Percentiles rank a stretch among this genome's conserved stretches.
Evolutionary conservation across 2,888 invertebrate species (phyloP).

Genomic region (Keiferia lycopersicella): DNA sequence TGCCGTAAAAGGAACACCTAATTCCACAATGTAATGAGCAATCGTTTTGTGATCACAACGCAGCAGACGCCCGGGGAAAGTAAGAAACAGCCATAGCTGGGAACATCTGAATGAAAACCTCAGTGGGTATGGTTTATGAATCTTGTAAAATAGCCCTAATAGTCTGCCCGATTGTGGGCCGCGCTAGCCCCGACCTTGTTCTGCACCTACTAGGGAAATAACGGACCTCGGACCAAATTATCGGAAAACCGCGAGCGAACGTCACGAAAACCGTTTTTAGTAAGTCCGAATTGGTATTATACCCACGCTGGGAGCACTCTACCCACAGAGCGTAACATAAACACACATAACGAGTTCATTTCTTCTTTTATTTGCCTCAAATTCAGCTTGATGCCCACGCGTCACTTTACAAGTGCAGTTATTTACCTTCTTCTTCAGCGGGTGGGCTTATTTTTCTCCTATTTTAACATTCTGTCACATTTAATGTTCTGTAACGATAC

Average conservation of each 20-base stretch:
- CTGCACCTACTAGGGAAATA: slow-evolving; percentile 56
- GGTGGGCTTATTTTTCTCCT: slow-evolving; percentile 6
- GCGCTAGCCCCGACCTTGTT: slow-evolving; percentile 33
- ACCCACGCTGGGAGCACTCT: slow-evolving; percentile 53
- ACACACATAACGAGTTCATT: slow-evolving; percentile 53
- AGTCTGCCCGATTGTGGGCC: slow-evolving; percentile 14
- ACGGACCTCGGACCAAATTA: slow-evolving; percentile 67
- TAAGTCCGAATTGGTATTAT: slow-evolving; percentile 54
- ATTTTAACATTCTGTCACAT: slow-evolving; percentile 13
- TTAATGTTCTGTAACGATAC: slow-evolving; percentile 6
- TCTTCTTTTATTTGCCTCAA: slow-evolving; percentile 37
- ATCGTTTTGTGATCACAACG: neutral
- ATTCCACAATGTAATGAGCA: slow-evolving; percentile 15
- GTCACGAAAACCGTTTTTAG: slow-evolving; percentile 57
- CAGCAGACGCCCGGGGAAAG: slow-evolving; percentile 16
- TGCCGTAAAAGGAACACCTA: slow-evolving; percentile 23
- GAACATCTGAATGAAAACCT: slow-evolving; percentile 19
- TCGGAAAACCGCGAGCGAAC: slow-evolving; percentile 61
- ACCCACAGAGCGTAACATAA: slow-evolving; percentile 56
- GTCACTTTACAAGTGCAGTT: slow-evolving; percentile 18
- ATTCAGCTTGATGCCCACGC: slow-evolving; percentile 28
- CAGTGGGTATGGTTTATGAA: slow-evolving; percentile 23
- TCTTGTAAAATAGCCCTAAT: slow-evolving; percentile 24
- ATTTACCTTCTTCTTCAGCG: slow-evolving; percentile 19
- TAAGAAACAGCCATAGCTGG: neutral